phyloP scores from a whole-genome alignment of 2,888 invertebrate species.

The Parnassius apollo region DNA sequence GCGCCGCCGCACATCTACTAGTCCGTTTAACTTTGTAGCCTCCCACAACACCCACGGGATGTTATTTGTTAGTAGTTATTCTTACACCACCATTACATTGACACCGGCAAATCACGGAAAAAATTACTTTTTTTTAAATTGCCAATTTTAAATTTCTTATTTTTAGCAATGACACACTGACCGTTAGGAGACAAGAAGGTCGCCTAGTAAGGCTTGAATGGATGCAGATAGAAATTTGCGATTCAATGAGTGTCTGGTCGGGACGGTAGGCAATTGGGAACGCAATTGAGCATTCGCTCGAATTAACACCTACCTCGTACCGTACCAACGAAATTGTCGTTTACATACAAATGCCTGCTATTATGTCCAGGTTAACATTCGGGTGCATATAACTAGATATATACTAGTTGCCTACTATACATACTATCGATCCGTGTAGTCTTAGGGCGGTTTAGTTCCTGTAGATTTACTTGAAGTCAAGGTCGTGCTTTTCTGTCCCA shows the following conservation, averaged over 20 bases:
- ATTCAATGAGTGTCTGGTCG: slow-evolving; percentile 52
- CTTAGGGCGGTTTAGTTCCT: too few relatives aligned
- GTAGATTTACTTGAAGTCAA: too few relatives aligned
- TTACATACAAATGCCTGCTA: slow-evolving; percentile 16
- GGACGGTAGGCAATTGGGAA: slow-evolving; percentile 38
- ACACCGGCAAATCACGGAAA: too few relatives aligned
- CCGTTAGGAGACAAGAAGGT: slow-evolving; percentile 17
- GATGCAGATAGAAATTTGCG: slow-evolving; percentile 47
- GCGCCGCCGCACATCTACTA: too few relatives aligned
- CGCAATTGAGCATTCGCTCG: slow-evolving; percentile 36
- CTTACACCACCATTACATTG: too few relatives aligned
- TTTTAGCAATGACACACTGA: not conserved
- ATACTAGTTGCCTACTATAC: too few relatives aligned
- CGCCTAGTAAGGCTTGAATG: slow-evolving; percentile 30
- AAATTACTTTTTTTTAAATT: too few relatives aligned
- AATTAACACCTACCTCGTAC: slow-evolving; percentile 33
- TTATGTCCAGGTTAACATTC: slow-evolving; percentile 8
- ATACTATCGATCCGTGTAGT: too few relatives aligned
- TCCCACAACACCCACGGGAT: too few relatives aligned
- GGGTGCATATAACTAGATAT: not conserved
- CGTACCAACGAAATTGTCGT: slow-evolving; percentile 25
- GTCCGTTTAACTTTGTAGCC: too few relatives aligned
- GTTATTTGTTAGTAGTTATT: too few relatives aligned
- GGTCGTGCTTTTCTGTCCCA: too few relatives aligned
- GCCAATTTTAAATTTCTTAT: not conserved